Percentiles rank a stretch among this genome's conserved stretches.
These are phyloP conservation scores for Lepisosteus oculatus DNA, from an alignment of 2,113 vertebrate genomes.

Conservation along the genomic window DNA sequence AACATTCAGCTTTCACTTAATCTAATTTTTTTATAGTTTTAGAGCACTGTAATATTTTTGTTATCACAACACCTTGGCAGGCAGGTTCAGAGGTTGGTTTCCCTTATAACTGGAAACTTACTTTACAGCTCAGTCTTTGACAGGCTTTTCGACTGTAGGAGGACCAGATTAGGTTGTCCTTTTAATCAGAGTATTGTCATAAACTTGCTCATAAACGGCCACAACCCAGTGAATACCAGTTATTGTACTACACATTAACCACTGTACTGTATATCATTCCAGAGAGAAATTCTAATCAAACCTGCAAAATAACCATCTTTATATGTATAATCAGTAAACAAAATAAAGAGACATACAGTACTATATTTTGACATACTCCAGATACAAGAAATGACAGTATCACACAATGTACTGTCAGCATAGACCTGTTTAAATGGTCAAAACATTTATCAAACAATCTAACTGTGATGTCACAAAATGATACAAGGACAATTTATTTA, in stretches of 20 bases:
- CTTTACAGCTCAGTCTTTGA: background rate
- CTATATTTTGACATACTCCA: too few relatives aligned
- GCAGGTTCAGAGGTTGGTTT: background rate
- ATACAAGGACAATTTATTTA: too few relatives aligned
- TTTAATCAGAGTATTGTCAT: conserved; percentile 28
- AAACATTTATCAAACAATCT: too few relatives aligned
- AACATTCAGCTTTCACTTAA: background rate
- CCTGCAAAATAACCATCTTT: background rate
- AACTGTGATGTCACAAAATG: too few relatives aligned
- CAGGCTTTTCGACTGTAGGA: conserved; percentile 16
- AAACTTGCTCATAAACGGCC: conserved; percentile 21
- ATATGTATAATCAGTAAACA: too few relatives aligned
- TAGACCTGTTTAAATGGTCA: too few relatives aligned
- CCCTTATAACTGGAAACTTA: conserved; percentile 3
- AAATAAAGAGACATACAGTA: too few relatives aligned
- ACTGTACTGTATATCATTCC: conserved; percentile 15
- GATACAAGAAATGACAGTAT: too few relatives aligned
- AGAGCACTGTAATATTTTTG: background rate
- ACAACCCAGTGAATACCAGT: conserved; percentile 43
- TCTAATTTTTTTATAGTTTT: background rate
- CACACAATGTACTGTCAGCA: too few relatives aligned
- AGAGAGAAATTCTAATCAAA: conserved; percentile 44
- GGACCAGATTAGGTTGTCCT: conserved; percentile 4
- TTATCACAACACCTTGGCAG: background rate
- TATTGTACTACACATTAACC: conserved; percentile 28